These are phyloP conservation scores for Romanogobio albipinnatus DNA, from an alignment of 2,113 vertebrate genomes.

Conservation along the genomic window DNA sequence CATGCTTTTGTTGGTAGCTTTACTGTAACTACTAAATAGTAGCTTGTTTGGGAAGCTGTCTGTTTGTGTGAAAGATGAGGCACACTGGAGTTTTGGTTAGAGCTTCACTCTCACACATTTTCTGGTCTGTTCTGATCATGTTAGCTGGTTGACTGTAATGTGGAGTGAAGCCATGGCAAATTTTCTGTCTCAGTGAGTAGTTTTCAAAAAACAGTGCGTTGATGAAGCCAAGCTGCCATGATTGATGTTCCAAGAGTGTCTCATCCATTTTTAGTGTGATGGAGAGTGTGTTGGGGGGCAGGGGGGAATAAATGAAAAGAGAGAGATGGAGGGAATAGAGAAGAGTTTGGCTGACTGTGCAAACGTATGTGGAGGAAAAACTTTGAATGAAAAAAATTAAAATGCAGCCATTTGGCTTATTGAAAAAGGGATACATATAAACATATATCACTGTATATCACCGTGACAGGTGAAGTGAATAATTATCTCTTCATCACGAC, in stretches of 20 bases:
- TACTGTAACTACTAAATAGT: neutral
- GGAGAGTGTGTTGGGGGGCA: neutral
- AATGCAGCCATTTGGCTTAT: neutral
- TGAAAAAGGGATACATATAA: neutral
- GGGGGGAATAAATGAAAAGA: neutral
- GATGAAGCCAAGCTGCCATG: slow-evolving; percentile 29
- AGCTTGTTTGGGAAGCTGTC: neutral
- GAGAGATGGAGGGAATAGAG: neutral
- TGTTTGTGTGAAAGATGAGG: neutral
- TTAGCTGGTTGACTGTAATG: slow-evolving; percentile 27
- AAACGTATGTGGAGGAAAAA: neutral
- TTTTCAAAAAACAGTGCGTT: slow-evolving; percentile 35
- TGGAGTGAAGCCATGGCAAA: slow-evolving; percentile 38
- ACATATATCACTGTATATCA: neutral
- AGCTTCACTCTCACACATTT: slow-evolving; percentile 5
- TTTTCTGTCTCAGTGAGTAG: slow-evolving; percentile 36
- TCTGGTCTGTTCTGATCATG: slow-evolving; percentile 27
- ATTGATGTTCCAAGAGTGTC: slow-evolving; percentile 22
- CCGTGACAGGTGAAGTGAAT: too few relatives aligned
- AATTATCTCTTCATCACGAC: too few relatives aligned
- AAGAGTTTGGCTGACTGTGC: neutral
- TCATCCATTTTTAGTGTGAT: slow-evolving; percentile 33
- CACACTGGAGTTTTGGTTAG: neutral
- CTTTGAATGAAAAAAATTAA: neutral
- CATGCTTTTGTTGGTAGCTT: neutral